phyloP scores from a whole-genome alignment of 2,797 vertebrate species.

The Sebastolobus altivelis region DNA sequence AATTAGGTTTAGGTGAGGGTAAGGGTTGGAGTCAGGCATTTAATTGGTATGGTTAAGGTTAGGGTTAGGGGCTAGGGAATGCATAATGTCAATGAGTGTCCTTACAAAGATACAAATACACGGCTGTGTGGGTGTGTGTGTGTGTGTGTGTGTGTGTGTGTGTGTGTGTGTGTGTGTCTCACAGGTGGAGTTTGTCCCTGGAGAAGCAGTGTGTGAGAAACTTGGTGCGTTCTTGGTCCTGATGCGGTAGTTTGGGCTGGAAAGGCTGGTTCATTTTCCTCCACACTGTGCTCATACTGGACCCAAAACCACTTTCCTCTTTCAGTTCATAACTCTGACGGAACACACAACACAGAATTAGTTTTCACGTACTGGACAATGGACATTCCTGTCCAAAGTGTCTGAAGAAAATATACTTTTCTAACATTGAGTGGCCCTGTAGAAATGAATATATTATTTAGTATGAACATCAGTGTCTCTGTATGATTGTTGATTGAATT shows the following conservation, averaged over 20 bases:
- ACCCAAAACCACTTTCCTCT: constrained; percentile 89
- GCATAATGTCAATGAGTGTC: neutral
- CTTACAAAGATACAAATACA: too few species aligned
- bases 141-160: too few species aligned
- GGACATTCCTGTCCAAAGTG: neutral
- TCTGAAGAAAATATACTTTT: neutral
- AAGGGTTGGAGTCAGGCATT: too few species aligned
- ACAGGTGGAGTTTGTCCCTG: constrained; percentile 97
- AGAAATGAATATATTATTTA: neutral
- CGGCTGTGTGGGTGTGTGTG: too few species aligned
- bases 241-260: constrained; percentile 90
- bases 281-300: constrained; percentile 88
- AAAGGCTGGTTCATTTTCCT: constrained; percentile 91
- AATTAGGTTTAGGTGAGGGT: too few species aligned
- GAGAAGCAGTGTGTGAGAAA: constrained; percentile 93
- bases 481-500: neutral
- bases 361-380: neutral
- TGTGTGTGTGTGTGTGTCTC: constrained; percentile 70
- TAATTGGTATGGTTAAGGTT: too few species aligned
- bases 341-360: constrained; percentile 12
- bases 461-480: neutral
- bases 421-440: neutral
- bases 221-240: constrained; percentile 87
- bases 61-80: neutral
- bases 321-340: constrained; percentile 94